Percentiles rank a stretch among this genome's conserved stretches.
These are phyloP conservation scores for Chrysolina americana DNA, from an alignment of 2,888 invertebrate genomes.

Conservation along the genomic window DNA sequence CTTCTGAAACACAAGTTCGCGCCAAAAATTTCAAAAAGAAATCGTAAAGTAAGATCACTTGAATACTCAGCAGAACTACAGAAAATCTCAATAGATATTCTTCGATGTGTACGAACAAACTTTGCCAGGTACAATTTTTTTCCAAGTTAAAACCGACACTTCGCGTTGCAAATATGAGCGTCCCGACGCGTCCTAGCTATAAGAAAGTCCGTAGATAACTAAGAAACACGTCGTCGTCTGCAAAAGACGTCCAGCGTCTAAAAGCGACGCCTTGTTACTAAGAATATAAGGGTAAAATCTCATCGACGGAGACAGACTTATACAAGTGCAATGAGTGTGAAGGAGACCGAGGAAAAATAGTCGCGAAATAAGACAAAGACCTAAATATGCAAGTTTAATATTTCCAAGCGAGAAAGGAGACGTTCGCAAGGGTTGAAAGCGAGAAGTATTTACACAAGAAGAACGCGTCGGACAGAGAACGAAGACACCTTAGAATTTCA, in stretches of 20 bases:
- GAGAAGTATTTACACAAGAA: constrained; percentile 64
- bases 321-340: constrained; percentile 62
- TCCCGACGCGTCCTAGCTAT: constrained; percentile 68
- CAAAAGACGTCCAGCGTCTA: constrained; percentile 70
- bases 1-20: constrained; percentile 46
- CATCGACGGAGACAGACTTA: constrained; percentile 60
- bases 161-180: constrained; percentile 54
- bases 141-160: constrained; percentile 49
- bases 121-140: constrained; percentile 24
- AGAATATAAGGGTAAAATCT: constrained; percentile 67
- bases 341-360: constrained; percentile 62
- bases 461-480: constrained; percentile 62
- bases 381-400: constrained; percentile 64
- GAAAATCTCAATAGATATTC: not conserved
- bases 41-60: not conserved
- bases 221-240: constrained; percentile 70
- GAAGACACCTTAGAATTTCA: constrained; percentile 67
- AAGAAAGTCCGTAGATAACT: constrained; percentile 70
- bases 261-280: constrained; percentile 70
- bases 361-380: constrained; percentile 65
- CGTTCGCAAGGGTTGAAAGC: constrained; percentile 64
- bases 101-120: constrained; percentile 2
- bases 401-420: constrained; percentile 61
- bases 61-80: constrained; percentile 16
- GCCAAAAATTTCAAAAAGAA: constrained; percentile 46